These are phyloP conservation scores for Alloscopus bannaensis DNA, from an alignment of 2,888 invertebrate genomes.

Conservation along the genomic window DNA sequence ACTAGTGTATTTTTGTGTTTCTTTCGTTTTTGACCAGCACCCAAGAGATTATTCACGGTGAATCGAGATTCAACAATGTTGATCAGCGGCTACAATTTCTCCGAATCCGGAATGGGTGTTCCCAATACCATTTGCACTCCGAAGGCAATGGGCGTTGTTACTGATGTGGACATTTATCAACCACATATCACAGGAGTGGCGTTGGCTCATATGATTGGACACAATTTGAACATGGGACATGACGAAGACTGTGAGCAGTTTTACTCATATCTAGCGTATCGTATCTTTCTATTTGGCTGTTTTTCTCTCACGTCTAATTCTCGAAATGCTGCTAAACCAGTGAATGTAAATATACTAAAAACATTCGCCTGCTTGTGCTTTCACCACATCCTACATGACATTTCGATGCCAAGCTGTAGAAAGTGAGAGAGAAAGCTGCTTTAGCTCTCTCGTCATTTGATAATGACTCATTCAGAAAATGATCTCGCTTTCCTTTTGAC, in stretches of 20 bases:
- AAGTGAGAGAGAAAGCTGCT: conserved; percentile 81
- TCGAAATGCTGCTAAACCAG: not conserved
- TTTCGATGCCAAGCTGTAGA: no score
- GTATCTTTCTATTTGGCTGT: not conserved
- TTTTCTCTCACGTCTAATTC: conserved; percentile 7
- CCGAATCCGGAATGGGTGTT: conserved; percentile 93
- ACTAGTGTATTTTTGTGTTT: conserved; percentile 35
- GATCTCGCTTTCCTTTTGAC: conserved; percentile 67
- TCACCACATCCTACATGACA: no score
- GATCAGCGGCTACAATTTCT: conserved; percentile 84
- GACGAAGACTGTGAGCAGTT: conserved; percentile 86
- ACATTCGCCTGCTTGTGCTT: no score
- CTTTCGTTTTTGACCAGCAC: conserved; percentile 60
- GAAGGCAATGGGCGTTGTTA: conserved; percentile 94
- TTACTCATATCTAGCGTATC: conserved; percentile 5
- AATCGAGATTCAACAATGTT: conserved; percentile 94
- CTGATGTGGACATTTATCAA: conserved; percentile 82
- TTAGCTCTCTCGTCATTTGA: conserved; percentile 44
- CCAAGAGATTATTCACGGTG: conserved; percentile 88
- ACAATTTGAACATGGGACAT: conserved; percentile 97
- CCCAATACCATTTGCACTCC: conserved; percentile 89
- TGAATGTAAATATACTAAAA: no score
- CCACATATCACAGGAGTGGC: conserved; percentile 93
- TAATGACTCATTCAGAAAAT: conserved; percentile 55
- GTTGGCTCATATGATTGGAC: conserved; percentile 98